Evolutionary conservation across 2,888 invertebrate species (phyloP), one percentile per base, ranked within the genome.

Genomic region (Notocelia uddmanniana): DNA sequence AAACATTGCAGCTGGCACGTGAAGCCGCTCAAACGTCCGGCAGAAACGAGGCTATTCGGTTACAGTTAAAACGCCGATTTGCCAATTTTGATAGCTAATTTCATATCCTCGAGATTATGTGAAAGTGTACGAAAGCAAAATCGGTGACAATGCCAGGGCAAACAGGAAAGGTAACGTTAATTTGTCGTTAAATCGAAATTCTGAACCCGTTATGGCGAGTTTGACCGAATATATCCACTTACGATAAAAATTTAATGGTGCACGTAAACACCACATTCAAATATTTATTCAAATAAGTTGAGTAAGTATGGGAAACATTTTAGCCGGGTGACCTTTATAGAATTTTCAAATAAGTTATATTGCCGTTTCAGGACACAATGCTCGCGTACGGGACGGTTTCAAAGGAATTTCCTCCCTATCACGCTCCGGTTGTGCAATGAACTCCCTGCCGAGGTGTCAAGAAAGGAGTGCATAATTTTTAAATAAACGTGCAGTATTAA

Each of bases 1-100:
- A 81, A 76, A 59, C 50, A 68, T 31, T 74, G 76, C 73, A 80
- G 82, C 78, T 80, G 78, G 80, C 74, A 76, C 81, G 74, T 80
- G 81, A 78, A 81, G 80, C 77, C 77, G 76, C 74, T 78, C 74
- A 81, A 81, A 81, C 79, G 78, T 83, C 81, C 83, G 83, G 76
- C 63, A 76, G 76, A 75, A 75, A 79, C 71, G 66, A 68, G 76
- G 74, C 73, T 76, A 59, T 63, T 48, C 59, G 64, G 31, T 73
- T 59, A 73, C 52, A 18, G 68, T 62, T 68, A 60, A 70, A 68
- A 60, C 54, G 34, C n/a, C 60, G 60, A 60, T 72, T 72, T 62
- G 48, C 60, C 60, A 72, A 62, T 19, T 62, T 57, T 26, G 48
- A 62, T 72, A 62, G 62, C 26, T 62, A 66, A 57, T 72, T 71